phyloP scores from a whole-genome alignment of 2,888 invertebrate species.

The Drosophila mercatorum region DNA sequence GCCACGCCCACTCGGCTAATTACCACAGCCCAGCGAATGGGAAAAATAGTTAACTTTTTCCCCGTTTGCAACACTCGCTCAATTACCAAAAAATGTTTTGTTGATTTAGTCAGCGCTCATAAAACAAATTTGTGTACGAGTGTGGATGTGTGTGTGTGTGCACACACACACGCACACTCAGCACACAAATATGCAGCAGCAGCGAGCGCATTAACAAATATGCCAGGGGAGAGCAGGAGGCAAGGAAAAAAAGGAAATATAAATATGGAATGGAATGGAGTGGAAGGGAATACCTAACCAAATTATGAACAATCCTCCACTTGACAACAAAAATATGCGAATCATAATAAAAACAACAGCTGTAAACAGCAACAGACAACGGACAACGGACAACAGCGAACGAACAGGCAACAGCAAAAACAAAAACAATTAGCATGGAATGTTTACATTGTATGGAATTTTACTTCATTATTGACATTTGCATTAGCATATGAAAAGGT shows the following conservation, averaged over 20 bases:
- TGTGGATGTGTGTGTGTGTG: constrained; percentile 62
- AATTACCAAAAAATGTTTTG: constrained; percentile 57
- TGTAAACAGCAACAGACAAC: constrained; percentile 17
- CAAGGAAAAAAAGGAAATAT: background rate
- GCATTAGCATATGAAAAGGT: constrained; percentile 48
- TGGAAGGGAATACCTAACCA: constrained; percentile 11
- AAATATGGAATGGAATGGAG: constrained; percentile 5
- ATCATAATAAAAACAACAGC: constrained; percentile 47
- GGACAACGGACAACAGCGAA: constrained; percentile 29
- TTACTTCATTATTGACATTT: constrained; percentile 73
- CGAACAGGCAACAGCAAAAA: constrained; percentile 1
- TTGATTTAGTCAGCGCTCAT: constrained; percentile 68
- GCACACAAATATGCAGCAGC: constrained; percentile 52
- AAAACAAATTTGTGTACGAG: constrained; percentile 63
- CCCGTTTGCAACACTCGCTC: constrained; percentile 19
- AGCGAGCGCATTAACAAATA: constrained; percentile 46
- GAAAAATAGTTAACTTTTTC: constrained; percentile 3
- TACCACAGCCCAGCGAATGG: constrained; percentile 19
- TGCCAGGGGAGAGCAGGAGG: constrained; percentile 5
- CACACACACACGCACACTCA: constrained; percentile 45
- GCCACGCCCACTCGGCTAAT: constrained; percentile 51
- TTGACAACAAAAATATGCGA: constrained; percentile 68
- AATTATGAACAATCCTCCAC: constrained; percentile 46
- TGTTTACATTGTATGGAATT: constrained; percentile 61
- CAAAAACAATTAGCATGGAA: constrained; percentile 61